Conservation (phyloP, 2,113 vertebrate genomes). For the Anas platyrhynchos region DNA sequence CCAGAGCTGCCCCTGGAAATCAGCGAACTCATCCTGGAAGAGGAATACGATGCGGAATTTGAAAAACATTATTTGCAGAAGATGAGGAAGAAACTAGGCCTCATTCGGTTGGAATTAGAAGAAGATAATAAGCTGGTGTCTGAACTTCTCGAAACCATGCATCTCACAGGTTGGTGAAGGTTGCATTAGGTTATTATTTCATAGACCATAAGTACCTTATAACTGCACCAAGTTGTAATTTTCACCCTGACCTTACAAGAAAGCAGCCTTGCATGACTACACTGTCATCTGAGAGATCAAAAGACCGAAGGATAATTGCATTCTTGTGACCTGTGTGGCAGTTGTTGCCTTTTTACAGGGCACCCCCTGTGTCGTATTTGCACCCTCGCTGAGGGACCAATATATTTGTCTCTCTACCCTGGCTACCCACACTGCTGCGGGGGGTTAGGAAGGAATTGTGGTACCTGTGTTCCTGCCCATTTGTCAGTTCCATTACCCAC, state of each 20-base stretch:
- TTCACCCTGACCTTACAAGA: not conserved
- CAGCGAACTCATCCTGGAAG: constrained; percentile 80
- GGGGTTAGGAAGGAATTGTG: not conserved
- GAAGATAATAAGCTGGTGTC: constrained; percentile 87
- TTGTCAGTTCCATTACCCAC: not conserved
- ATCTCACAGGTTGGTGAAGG: constrained; percentile 83
- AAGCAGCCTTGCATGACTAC: not conserved
- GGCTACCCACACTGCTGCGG: not conserved
- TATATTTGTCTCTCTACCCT: not conserved
- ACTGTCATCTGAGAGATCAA: not conserved
- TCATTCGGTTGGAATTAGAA: constrained; percentile 81
- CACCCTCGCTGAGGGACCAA: not conserved
- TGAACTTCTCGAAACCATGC: constrained; percentile 91
- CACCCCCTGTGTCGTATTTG: not conserved
- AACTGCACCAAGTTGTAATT: not conserved
- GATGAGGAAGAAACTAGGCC: constrained; percentile 94
- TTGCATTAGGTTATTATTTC: not conserved
- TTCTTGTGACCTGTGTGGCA: not conserved
- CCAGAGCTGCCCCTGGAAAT: constrained; percentile 87
- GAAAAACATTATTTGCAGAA: constrained; percentile 86
- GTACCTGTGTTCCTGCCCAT: not conserved
- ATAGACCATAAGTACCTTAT: not conserved
- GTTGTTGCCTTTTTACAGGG: not conserved
- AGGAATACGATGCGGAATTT: constrained; percentile 86
- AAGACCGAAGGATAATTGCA: not conserved